These are phyloP conservation scores for Isaurus tuberculatus DNA, from an alignment of 92 coral and sea anemone genomes.

Conservation along the genomic window DNA sequence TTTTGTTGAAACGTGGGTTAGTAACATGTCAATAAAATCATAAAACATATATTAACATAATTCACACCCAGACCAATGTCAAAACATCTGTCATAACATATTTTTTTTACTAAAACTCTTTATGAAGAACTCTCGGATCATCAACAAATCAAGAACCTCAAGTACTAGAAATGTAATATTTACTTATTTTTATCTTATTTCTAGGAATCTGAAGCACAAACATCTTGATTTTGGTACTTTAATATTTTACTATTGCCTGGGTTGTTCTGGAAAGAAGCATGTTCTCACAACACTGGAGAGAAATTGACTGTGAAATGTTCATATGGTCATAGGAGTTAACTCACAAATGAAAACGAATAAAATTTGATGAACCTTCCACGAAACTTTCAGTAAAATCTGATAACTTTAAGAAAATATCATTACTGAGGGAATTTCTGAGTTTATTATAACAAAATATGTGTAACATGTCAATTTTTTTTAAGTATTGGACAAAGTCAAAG, in stretches of 20 bases:
- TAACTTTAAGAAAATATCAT: background rate
- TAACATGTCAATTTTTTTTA: background rate
- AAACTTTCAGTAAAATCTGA: background rate
- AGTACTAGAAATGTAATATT: background rate
- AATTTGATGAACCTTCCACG: background rate
- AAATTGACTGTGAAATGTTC: background rate
- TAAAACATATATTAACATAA: background rate
- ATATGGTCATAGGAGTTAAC: background rate
- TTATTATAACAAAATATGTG: background rate
- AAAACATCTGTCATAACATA: background rate
- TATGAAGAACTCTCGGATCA: conserved; percentile 4
- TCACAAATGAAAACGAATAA: background rate
- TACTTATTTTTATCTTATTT: background rate
- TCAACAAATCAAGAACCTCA: background rate
- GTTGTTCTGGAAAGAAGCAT: conserved; percentile 17
- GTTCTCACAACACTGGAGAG: conserved; percentile 1
- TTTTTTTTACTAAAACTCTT: background rate
- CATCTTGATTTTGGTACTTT: background rate
- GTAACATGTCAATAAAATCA: background rate
- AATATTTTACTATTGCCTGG: background rate
- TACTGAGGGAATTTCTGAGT: background rate
- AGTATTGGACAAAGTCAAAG: background rate
- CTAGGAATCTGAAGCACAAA: conserved; percentile 12
- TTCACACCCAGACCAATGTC: conserved; percentile 13
- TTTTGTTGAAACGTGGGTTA: no score